Percentiles rank a stretch among this genome's conserved stretches.
These are phyloP conservation scores for Paguma larvata DNA, from an alignment of 2,797 vertebrate genomes.

Conservation along the genomic window DNA sequence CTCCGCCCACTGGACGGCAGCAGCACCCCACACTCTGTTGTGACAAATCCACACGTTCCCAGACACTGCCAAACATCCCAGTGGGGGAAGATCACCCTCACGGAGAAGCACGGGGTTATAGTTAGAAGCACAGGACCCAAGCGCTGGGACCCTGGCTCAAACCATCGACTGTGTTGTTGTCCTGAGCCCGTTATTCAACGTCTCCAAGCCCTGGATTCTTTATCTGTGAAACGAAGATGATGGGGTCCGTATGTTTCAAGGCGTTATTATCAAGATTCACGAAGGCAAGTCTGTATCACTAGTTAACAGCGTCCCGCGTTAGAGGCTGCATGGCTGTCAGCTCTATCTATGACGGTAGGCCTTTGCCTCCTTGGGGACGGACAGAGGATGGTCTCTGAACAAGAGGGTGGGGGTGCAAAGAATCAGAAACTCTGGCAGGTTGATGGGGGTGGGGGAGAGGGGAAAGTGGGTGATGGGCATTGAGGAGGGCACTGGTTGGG, in stretches of 20 bases:
- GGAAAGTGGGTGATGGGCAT: too few species aligned
- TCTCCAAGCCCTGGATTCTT: background rate
- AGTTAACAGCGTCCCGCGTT: background rate
- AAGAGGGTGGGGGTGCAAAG: background rate
- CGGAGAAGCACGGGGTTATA: background rate
- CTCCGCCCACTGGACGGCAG: background rate
- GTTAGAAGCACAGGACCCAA: background rate
- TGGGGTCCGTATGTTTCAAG: fast-evolving
- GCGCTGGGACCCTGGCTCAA: background rate
- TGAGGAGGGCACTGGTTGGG: too few species aligned
- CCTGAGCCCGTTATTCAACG: background rate
- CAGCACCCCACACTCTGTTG: background rate
- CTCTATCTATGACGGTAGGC: background rate
- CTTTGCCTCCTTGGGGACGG: background rate
- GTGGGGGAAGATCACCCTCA: background rate
- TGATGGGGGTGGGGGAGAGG: too few species aligned
- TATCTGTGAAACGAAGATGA: background rate
- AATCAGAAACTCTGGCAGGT: background rate
- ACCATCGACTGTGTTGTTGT: background rate
- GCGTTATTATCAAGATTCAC: background rate
- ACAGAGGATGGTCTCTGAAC: background rate
- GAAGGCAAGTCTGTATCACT: background rate
- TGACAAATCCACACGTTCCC: background rate
- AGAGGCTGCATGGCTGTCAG: background rate
- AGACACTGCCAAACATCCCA: background rate